These are phyloP conservation scores for Atractosteus spatula DNA, from an alignment of 2,113 vertebrate genomes.

Conservation along the genomic window DNA sequence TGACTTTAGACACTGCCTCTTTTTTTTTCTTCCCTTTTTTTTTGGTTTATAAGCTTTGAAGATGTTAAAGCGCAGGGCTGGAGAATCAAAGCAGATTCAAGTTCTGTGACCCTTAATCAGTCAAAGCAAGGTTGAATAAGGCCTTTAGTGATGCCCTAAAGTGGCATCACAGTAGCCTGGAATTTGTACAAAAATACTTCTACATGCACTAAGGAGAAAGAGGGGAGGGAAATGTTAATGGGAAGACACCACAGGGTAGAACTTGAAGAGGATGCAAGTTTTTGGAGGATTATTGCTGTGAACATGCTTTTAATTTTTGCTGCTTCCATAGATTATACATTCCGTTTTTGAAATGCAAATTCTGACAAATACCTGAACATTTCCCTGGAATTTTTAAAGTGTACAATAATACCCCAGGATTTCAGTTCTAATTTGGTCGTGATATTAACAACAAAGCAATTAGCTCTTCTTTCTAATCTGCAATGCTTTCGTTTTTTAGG, in stretches of 20 bases:
- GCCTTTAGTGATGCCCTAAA: background rate
- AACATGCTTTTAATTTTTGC: background rate
- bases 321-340: background rate
- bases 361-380: too few species aligned
- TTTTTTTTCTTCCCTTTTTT: conserved; percentile 16
- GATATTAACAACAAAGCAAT: too few species aligned
- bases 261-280: background rate
- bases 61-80: background rate
- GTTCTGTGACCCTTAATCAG: conserved; percentile 11
- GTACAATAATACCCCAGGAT: too few species aligned
- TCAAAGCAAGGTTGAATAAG: conserved; percentile 3
- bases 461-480: too few species aligned
- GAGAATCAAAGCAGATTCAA: conserved; percentile 11
- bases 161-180: background rate
- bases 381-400: too few species aligned
- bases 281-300: too few species aligned
- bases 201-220: background rate
- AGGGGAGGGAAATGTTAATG: background rate
- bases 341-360: too few species aligned
- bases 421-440: too few species aligned
- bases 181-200: background rate
- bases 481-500: too few species aligned
- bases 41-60: conserved; percentile 4
- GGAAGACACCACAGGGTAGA: conserved; percentile 4
- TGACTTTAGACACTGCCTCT: conserved; percentile 52